A percentile compares a stretch with the other conserved stretches of the same genome.
Evolutionary conservation across 1,140 invertebrate species (phyloP).

Genomic region (Elysia chlorotica): DNA sequence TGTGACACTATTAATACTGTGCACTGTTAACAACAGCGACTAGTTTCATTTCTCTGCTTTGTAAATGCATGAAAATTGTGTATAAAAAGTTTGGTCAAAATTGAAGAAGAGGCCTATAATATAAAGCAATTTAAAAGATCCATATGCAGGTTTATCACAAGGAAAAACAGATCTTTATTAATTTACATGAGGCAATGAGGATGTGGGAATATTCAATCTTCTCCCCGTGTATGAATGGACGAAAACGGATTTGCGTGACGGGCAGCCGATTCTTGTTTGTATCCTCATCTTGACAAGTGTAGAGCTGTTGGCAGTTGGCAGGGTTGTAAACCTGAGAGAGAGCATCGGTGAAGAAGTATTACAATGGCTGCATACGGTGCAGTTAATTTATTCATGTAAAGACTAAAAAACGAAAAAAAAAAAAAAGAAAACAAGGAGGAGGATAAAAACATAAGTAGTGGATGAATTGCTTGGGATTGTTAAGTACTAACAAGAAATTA

Average conservation of each 20-base stretch:
- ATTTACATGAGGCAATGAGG: slow-evolving; percentile 51
- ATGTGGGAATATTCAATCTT: slow-evolving; percentile 43
- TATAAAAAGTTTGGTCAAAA: no score
- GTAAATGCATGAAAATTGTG: no score
- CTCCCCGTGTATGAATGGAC: slow-evolving; percentile 23
- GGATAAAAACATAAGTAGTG: not conserved
- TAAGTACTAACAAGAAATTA: not conserved
- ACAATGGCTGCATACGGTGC: no score
- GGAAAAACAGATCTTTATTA: no score
- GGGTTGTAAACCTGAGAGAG: slow-evolving; percentile 30
- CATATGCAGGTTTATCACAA: no score
- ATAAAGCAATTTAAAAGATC: no score
- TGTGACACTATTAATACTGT: no score
- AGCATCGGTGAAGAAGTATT: no score
- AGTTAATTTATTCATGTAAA: no score
- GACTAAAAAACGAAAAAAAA: not conserved
- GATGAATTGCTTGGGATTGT: not conserved
- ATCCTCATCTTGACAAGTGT: slow-evolving; percentile 43
- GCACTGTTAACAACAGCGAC: no score
- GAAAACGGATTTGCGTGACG: slow-evolving; percentile 50
- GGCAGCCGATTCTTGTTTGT: slow-evolving; percentile 36
- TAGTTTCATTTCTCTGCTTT: no score
- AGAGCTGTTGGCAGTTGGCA: slow-evolving; percentile 23
- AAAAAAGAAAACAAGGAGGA: not conserved
- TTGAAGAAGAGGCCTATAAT: no score